Evolutionary conservation across 2,888 invertebrate genomes (phyloP), one percentile per base, ranked within the genome.

Genomic region (Drosophila histrio): DNA sequence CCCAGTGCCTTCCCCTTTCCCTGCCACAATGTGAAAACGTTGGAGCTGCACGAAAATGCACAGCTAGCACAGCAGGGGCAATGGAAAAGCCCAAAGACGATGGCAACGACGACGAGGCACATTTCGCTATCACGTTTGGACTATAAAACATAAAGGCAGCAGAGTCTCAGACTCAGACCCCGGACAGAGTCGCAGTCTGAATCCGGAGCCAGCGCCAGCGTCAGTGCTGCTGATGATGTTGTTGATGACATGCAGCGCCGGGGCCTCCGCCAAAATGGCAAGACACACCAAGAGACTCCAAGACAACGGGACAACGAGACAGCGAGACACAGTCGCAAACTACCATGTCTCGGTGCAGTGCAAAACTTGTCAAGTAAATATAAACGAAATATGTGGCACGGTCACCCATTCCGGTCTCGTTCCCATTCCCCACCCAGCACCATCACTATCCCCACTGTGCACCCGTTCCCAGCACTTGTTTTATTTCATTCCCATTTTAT

Each of bases 281-380:
- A 81, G 69, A 75, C 67, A 74, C 32, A 39, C 26, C 53, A 59
- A 61, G 39, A 57, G 47, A 50, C 22, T 50, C 22, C 28, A 19
- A 39, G 39, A 22, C 41, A 22, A 13, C 22, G 26, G 49, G 32
- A 52, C 59, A 30, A 11, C 46, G 36, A 15, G 24, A 26, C 24
- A 26, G 5, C 49, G 50, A 57, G 61, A 43, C 38, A 58, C 22
- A 66, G 39, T 32, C 41, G 41, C 46, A 7, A 46, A 41, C 46
- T 46, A 38, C 47, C 39, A 11, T 46, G 77, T 77, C 74, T 71
- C 64, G 72, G 57, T 72, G 77, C 76, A 81, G 69, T 77, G 85
- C 77, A 75, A 82, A 85, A 83, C 71, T 84, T 84, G 83, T 84
- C 86, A 84, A 86, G 83, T 86, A 86, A 86, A 83, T 86, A 74